Percentiles rank a stretch among this genome's conserved stretches.
These are phyloP conservation scores for Guaruba guarouba DNA, from an alignment of 2,113 vertebrate genomes.

Conservation along the genomic window DNA sequence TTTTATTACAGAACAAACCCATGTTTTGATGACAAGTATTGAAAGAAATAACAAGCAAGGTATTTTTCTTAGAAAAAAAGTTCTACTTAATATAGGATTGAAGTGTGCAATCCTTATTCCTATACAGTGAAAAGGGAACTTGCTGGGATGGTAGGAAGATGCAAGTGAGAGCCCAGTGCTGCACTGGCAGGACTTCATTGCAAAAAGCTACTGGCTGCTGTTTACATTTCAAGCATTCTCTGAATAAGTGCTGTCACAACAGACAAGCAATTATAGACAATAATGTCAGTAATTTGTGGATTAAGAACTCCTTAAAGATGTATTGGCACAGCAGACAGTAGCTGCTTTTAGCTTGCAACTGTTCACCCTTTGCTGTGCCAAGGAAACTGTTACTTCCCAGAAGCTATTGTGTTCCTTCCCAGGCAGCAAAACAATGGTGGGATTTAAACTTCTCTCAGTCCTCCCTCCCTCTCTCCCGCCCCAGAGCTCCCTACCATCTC, in stretches of 20 bases:
- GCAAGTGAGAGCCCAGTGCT: not conserved
- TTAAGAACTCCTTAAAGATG: constrained; percentile 40
- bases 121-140: not conserved
- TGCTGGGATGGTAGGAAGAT: not conserved
- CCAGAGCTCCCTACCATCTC: not conserved
- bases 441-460: not conserved
- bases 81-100: not conserved
- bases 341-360: constrained; percentile 34
- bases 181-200: not conserved
- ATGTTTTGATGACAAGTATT: not conserved
- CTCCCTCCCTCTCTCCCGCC: not conserved
- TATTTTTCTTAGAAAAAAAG: not conserved
- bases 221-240: constrained; percentile 49
- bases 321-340: not conserved
- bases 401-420: not conserved
- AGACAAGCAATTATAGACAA: constrained; percentile 42
- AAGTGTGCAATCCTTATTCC: not conserved
- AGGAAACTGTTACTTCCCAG: not conserved
- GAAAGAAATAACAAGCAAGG: not conserved
- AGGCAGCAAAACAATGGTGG: not conserved
- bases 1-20: not conserved
- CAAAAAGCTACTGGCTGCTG: constrained; percentile 16
- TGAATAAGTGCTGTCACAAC: constrained; percentile 55
- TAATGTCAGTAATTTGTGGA: constrained; percentile 45
- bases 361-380: constrained; percentile 11